Conservation (phyloP, 2,797 vertebrate genomes). For the Petrocephalus sullivani region DNA sequence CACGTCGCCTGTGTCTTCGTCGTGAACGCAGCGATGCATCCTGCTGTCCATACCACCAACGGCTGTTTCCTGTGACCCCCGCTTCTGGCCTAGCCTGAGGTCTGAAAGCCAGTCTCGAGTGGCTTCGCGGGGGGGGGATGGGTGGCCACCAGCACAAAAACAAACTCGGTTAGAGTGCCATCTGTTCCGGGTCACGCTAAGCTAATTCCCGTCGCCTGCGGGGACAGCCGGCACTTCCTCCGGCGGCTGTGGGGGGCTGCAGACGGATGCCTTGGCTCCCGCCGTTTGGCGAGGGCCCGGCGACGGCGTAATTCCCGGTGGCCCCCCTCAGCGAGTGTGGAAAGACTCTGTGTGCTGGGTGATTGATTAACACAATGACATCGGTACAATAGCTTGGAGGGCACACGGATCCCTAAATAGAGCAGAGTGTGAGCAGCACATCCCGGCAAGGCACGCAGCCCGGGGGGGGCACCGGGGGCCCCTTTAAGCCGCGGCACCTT, state of each 20-base stretch:
- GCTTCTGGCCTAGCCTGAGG: not conserved
- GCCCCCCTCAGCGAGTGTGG: constrained; percentile 41
- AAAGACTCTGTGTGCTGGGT: constrained; percentile 45
- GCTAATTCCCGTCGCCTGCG: constrained; percentile 41
- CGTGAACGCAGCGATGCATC: not conserved
- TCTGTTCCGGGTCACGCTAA: constrained; percentile 29
- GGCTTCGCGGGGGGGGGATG: not conserved
- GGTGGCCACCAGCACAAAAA: constrained; percentile 27
- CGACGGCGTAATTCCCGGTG: constrained; percentile 60
- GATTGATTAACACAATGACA: constrained; percentile 71
- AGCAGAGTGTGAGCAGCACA: constrained; percentile 57
- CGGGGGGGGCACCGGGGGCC: constrained; percentile 28
- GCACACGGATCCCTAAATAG: constrained; percentile 63
- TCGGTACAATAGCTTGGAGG: constrained; percentile 65
- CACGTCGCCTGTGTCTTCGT: not conserved
- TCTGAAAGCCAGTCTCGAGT: not conserved
- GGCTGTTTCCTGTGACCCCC: not conserved
- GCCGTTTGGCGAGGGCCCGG: constrained; percentile 44
- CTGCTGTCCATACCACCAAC: not conserved
- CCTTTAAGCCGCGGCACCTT: constrained; percentile 44
- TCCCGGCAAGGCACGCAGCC: constrained; percentile 58
- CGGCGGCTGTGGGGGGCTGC: constrained; percentile 48
- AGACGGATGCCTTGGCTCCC: constrained; percentile 48
- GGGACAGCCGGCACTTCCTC: constrained; percentile 48
- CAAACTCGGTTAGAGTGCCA: constrained; percentile 38